Conservation (phyloP, 2,797 vertebrate genomes). For the Poecile montanus region DNA sequence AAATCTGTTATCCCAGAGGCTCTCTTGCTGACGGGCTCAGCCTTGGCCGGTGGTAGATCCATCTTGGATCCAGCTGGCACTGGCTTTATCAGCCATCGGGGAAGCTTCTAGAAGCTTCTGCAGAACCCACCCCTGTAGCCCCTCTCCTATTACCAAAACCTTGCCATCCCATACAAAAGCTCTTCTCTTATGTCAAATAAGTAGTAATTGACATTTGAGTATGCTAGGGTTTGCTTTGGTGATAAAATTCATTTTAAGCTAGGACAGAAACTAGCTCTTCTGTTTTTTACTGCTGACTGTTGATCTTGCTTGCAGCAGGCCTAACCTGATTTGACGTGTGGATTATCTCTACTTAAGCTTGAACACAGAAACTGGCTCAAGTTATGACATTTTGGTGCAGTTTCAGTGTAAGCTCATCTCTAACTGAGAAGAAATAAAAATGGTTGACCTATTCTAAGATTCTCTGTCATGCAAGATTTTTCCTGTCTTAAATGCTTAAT, state of each 20-base stretch:
- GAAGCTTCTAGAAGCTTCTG: background rate
- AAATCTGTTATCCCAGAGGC: background rate
- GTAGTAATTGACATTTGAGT: background rate
- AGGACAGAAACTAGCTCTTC: background rate
- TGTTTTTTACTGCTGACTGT: background rate
- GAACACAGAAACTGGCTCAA: background rate
- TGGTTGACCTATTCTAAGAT: background rate
- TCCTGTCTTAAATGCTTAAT: background rate
- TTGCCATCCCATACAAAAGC: background rate
- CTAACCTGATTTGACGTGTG: background rate
- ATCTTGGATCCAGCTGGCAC: background rate
- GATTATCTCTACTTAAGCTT: background rate
- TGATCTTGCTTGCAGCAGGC: background rate
- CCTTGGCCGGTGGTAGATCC: background rate
- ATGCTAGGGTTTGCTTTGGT: background rate
- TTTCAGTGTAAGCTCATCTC: background rate
- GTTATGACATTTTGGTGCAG: background rate
- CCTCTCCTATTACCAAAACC: background rate
- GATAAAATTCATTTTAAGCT: background rate
- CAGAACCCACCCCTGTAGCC: background rate
- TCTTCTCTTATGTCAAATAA: background rate
- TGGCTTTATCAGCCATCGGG: background rate
- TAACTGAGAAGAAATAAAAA: background rate
- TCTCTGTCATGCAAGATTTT: background rate
- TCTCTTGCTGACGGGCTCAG: background rate